Conservation (phyloP, 2,888 invertebrate species). For the Xanthostigma xanthostigma region DNA sequence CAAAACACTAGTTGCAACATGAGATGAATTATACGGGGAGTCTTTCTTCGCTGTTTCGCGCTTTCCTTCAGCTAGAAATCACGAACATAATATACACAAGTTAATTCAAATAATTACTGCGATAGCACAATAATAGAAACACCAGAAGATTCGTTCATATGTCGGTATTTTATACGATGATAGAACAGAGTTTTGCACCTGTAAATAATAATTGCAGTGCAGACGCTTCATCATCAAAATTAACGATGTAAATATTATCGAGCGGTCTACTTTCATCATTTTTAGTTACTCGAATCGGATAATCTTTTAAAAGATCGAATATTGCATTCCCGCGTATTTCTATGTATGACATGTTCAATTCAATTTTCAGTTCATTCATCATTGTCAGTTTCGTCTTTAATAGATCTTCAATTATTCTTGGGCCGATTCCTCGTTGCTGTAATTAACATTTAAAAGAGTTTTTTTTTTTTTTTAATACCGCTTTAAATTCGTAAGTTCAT, state of each 20-base stretch:
- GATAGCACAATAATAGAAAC: too few relatives aligned
- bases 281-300: too few relatives aligned
- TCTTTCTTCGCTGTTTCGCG: slow-evolving; percentile 19
- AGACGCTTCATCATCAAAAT: slow-evolving; percentile 19
- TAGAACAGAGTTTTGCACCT: slow-evolving; percentile 14
- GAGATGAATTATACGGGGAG: slow-evolving; percentile 21
- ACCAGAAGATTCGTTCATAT: too few relatives aligned
- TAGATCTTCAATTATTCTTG: slow-evolving; percentile 24
- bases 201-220: slow-evolving; percentile 23
- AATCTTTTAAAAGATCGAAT: too few relatives aligned
- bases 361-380: slow-evolving; percentile 20
- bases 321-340: slow-evolving; percentile 20
- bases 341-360: slow-evolving; percentile 24
- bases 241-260: slow-evolving; percentile 18
- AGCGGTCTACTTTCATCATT: too few relatives aligned
- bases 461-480: not conserved
- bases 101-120: not conserved
- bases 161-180: too few relatives aligned
- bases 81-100: not conserved
- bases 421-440: slow-evolving; percentile 30
- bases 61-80: slow-evolving; percentile 24
- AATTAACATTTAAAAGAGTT: slow-evolving; percentile 10
- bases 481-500: not conserved
- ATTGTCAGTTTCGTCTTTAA: slow-evolving; percentile 19
- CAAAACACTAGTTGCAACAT: slow-evolving; percentile 25